Evolutionary conservation across 2,888 invertebrate genomes (phyloP).

Genomic region (Drosophila paramelanica): DNA sequence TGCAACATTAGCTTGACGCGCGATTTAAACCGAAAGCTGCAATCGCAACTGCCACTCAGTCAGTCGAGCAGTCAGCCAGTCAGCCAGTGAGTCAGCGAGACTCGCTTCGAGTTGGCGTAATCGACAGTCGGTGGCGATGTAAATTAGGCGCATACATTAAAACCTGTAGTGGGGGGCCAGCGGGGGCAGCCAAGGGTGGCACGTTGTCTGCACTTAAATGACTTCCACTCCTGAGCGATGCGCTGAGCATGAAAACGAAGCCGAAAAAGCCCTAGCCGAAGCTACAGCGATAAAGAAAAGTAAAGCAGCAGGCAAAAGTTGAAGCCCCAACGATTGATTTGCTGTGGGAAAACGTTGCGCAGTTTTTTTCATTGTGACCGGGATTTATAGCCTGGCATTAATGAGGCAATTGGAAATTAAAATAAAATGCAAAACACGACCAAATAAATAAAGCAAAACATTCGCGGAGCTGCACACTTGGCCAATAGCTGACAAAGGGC

Average conservation of each 20-base stretch:
- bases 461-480: constrained; percentile 18
- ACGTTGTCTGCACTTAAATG: constrained; percentile 76
- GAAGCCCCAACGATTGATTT: constrained; percentile 54
- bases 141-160: constrained; percentile 72
- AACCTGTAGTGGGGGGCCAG: constrained; percentile 11
- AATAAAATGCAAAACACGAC: constrained; percentile 32
- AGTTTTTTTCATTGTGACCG: constrained; percentile 25
- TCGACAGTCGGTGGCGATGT: constrained; percentile 74
- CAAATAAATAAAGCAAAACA: constrained; percentile 39
- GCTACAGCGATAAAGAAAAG: constrained; percentile 42
- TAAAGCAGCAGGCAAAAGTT: constrained; percentile 30
- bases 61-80: constrained; percentile 38
- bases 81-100: constrained; percentile 46
- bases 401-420: constrained; percentile 51
- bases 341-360: constrained; percentile 50
- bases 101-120: constrained; percentile 48
- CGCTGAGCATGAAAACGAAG: constrained; percentile 62
- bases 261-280: constrained; percentile 18
- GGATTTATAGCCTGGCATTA: constrained; percentile 51
- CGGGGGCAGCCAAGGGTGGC: constrained; percentile 54
- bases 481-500: constrained; percentile 46
- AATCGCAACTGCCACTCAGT: constrained; percentile 63
- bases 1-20: constrained; percentile 71
- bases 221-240: constrained; percentile 67
- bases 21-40: constrained; percentile 59